Base-by-base conservation (phyloP, 2,113 vertebrate genomes). In the Motacilla alba region DNA sequence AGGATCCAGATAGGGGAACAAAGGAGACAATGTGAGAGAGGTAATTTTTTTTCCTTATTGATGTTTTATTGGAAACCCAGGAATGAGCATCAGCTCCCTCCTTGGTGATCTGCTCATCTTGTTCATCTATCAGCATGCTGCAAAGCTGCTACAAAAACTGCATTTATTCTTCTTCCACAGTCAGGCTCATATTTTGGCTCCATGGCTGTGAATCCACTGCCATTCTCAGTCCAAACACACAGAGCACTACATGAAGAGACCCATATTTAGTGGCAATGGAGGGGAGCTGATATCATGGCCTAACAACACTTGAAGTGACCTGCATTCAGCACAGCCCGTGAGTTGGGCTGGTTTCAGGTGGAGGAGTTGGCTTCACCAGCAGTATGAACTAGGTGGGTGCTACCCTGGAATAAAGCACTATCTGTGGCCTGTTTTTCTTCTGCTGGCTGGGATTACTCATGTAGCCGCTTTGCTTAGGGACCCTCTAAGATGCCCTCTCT, bases 111-210 rank as follows among this genome's bases (percentile, higher is more conserved):
- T 85, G 37, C 43, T 87, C 31, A 22, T 11, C 43, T 26, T 55
- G 19, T 1, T 4, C 13, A 16, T 62, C 33, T 49, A 23, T 35
- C 30, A 69, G 21, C 0, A 0, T 46, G 28, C 47, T 63, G 20
- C 72, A 77, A 68, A 90, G 10, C 28, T 76, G 31, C 39, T 37
- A 30, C 46, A 44, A 31, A 46, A 22, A 13, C 16, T 10, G 3
- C 7, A 21, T 79, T 66, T 85, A 21, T 53, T 31, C n/a, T 79
- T 49, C 39, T 70, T 3, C 28, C 23, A 10, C 1, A 2, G n/a
- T 24, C 58, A 66, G 15, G 26, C 23, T 41, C 13, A 5, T 39
- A 11, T 74, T 83, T 83, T 75, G 30, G 11, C 37, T 53, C 50
- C 11, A 13, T 11, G 19, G 14, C 21, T 94, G 55, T 59, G 35